phyloP scores from a whole-genome alignment of 2,797 vertebrate species.

The Bothrops alternatus region DNA sequence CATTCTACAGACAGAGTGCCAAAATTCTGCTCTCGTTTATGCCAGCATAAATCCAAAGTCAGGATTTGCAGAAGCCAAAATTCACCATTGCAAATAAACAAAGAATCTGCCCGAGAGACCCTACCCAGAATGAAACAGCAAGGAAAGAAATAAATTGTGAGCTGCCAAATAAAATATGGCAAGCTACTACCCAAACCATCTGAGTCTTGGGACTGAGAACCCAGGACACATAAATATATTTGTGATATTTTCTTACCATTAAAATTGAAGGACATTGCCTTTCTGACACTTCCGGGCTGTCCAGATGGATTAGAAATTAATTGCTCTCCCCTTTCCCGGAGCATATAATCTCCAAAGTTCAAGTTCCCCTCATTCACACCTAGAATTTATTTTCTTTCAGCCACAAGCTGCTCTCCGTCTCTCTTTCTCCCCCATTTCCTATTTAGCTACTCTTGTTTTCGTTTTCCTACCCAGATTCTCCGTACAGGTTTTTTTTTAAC shows the following conservation, averaged over 20 bases:
- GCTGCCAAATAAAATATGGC: not conserved
- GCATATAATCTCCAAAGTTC: not conserved
- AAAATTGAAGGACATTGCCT: slow-evolving; percentile 9
- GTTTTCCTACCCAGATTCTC: not conserved
- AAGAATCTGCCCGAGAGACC: slow-evolving; percentile 9
- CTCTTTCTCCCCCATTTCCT: not conserved
- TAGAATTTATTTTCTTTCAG: not conserved
- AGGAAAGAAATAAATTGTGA: not conserved
- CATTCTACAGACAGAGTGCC: slow-evolving; percentile 11
- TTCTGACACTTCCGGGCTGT: slow-evolving; percentile 1
- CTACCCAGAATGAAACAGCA: not conserved
- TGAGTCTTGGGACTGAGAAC: not conserved
- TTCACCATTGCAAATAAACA: not conserved
- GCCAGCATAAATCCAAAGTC: slow-evolving; percentile 19
- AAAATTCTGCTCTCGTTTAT: slow-evolving; percentile 25
- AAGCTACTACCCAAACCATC: not conserved
- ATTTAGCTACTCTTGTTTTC: not conserved
- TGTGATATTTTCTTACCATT: slow-evolving; percentile 15
- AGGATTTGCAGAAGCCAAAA: slow-evolving; percentile 11
- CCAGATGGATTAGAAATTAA: slow-evolving; percentile 12
- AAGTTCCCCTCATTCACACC: not conserved
- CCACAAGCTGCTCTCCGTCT: not conserved
- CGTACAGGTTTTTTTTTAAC: not conserved
- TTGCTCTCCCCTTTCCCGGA: slow-evolving; percentile 6
- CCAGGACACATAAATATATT: not conserved